Evolutionary conservation across 2,797 vertebrate species (phyloP).

Genomic region (Phataginus tricuspis): DNA sequence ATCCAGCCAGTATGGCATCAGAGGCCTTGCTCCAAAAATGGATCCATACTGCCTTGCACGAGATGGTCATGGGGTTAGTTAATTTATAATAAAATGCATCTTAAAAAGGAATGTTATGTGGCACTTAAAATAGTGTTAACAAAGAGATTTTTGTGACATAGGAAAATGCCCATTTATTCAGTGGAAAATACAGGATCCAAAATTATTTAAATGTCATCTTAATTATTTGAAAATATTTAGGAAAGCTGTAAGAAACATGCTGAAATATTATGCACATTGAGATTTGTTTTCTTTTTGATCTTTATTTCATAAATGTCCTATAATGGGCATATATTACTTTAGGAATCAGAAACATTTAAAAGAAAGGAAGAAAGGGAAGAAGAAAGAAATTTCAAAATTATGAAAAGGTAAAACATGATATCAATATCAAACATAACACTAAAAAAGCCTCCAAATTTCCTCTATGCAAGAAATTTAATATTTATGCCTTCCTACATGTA

Average conservation of each 20-base stretch:
- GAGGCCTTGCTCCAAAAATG: fast-evolving
- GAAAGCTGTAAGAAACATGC: not conserved
- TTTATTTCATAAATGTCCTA: conserved; percentile 7
- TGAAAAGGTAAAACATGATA: not conserved
- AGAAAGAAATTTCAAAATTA: not conserved
- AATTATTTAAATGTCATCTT: not conserved
- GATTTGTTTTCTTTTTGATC: not conserved
- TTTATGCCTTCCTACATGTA: not conserved
- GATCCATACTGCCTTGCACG: fast-evolving
- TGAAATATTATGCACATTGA: not conserved
- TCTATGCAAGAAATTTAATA: not conserved
- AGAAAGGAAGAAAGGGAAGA: not conserved
- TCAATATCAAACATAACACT: not conserved
- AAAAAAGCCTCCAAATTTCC: not conserved
- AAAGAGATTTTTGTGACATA: not conserved
- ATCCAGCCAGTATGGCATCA: not conserved
- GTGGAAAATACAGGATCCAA: not conserved
- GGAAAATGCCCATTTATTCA: not conserved
- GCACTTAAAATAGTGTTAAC: not conserved
- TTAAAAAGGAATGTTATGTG: not conserved
- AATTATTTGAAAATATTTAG: not conserved
- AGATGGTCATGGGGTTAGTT: not conserved
- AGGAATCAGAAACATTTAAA: not conserved
- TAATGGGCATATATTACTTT: not conserved
- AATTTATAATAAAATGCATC: not conserved